These are phyloP conservation scores for Pollenia labialis DNA, from an alignment of 2,888 invertebrate species.

Conservation along the genomic window DNA sequence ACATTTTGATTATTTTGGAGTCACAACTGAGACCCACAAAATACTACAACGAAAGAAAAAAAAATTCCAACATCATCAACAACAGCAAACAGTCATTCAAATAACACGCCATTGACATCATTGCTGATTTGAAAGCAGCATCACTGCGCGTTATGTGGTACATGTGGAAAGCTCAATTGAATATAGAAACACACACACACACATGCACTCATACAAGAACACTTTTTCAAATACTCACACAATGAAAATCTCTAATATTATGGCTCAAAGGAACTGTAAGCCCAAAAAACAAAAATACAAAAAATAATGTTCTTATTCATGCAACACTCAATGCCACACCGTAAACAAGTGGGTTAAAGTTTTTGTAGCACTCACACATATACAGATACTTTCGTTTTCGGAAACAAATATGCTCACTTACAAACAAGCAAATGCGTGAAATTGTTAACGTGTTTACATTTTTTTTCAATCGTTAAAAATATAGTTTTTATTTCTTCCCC, in stretches of 20 bases:
- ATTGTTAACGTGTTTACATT: conserved; percentile 62
- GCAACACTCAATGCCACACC: conserved; percentile 3
- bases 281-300: conserved; percentile 4
- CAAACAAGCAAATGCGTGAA: conserved; percentile 47
- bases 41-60: conserved; percentile 13
- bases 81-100: conserved; percentile 38
- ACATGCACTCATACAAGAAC: background rate
- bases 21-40: conserved; percentile 49
- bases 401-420: conserved; percentile 65
- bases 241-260: background rate
- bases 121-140: conserved; percentile 43
- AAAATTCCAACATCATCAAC: background rate
- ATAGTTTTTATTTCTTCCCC: conserved; percentile 12
- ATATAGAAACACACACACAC: conserved; percentile 57
- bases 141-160: conserved; percentile 48
- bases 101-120: conserved; percentile 42
- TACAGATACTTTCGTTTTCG: conserved; percentile 7
- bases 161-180: conserved; percentile 55
- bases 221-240: background rate
- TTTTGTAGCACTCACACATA: background rate
- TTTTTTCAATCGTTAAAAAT: conserved; percentile 41
- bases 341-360: conserved; percentile 6
- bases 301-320: conserved; percentile 13
- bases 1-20: conserved; percentile 59
- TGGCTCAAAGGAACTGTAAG: conserved; percentile 74